Evolutionary conservation across 2,888 invertebrate genomes (phyloP).

Genomic region (Spodoptera exigua): DNA sequence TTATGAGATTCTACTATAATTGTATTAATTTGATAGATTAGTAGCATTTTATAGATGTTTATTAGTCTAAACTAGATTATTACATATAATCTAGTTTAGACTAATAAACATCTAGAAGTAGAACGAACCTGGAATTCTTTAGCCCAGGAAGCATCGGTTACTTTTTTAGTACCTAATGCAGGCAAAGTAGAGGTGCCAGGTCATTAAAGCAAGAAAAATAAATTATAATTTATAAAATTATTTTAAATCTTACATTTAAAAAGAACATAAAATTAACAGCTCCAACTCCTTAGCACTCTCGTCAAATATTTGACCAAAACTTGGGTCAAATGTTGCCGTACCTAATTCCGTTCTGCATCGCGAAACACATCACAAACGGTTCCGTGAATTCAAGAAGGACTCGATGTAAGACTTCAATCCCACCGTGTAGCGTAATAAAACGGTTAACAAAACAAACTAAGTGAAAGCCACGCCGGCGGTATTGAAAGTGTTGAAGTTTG

Average conservation of each 20-base stretch:
- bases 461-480: slow-evolving; percentile 64
- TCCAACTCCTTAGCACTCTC: background rate
- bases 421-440: slow-evolving; percentile 59
- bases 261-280: slow-evolving; percentile 1
- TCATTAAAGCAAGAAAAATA: too few relatives aligned
- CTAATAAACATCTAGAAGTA: background rate
- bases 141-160: too few relatives aligned
- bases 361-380: slow-evolving; percentile 39
- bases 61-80: background rate
- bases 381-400: slow-evolving; percentile 26
- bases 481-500: slow-evolving; percentile 70
- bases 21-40: background rate
- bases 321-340: slow-evolving; percentile 12
- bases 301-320: slow-evolving; percentile 21
- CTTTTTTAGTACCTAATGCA: too few relatives aligned
- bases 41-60: background rate
- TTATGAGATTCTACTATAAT: background rate
- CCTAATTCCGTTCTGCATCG: slow-evolving; percentile 5
- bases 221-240: too few relatives aligned
- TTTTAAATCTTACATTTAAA: background rate
- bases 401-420: slow-evolving; percentile 38
- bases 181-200: too few relatives aligned
- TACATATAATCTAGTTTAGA: background rate
- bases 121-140: too few relatives aligned
- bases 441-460: slow-evolving; percentile 68